Conservation (phyloP, 2,113 vertebrate genomes). For the Hippocampus barbouri region DNA sequence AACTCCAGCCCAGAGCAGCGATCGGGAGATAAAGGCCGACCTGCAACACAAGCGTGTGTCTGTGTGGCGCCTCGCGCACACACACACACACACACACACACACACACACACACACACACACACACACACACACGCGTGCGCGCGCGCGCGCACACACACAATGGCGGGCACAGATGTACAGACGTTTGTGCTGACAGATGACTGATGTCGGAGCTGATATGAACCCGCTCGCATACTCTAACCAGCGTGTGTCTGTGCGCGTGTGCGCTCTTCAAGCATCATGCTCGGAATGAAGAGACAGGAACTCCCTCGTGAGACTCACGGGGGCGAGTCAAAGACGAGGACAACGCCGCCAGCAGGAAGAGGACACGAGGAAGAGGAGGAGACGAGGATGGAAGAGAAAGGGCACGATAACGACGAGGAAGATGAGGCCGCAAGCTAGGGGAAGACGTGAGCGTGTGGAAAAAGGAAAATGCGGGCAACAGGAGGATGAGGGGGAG, state of each 20-base stretch:
- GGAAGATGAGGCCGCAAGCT: background rate
- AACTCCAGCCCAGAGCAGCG: slow-evolving; percentile 51
- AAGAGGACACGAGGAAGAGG: background rate
- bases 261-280: slow-evolving; percentile 3
- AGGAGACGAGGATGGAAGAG: background rate
- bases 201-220: slow-evolving; percentile 61
- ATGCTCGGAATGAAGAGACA: slow-evolving; percentile 11
- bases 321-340: background rate
- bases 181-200: slow-evolving; percentile 64
- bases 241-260: slow-evolving; percentile 11
- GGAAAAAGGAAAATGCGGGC: background rate
- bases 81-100: slow-evolving; percentile 13
- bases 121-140: too few species aligned
- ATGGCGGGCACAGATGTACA: slow-evolving; percentile 39
- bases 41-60: slow-evolving; percentile 9
- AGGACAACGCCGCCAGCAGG: background rate
- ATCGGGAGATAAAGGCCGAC: slow-evolving; percentile 51
- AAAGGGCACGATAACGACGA: background rate
- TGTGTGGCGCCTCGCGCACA: too few species aligned
- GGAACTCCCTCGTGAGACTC: background rate
- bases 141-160: slow-evolving; percentile 41
- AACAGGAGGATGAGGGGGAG: background rate
- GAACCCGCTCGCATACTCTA: slow-evolving; percentile 42
- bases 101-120: slow-evolving; percentile 30
- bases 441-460: too few species aligned